Evolutionary conservation across 2,888 invertebrate species (phyloP), one percentile per base, ranked within the genome.

Genomic region (Nowickia ferox): DNA sequence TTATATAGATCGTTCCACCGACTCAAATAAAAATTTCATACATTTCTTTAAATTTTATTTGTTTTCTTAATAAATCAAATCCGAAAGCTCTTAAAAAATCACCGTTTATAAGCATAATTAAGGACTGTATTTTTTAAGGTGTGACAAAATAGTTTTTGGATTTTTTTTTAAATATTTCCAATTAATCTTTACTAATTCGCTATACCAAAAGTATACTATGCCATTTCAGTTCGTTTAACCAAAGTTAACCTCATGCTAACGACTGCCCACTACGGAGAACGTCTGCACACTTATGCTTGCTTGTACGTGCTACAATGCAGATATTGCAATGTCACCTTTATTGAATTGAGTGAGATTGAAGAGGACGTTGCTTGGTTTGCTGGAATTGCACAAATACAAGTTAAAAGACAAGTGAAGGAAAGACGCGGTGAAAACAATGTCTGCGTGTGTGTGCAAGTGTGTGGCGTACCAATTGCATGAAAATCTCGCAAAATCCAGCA

Each of bases 321-420:
- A 72, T 66, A 77, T 22, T 42, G 77, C 38, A 42, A 71, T 59
- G 59, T 77, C 77, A 59, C 57, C 57, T 72, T 72, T 44, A 77
- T 72, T 66, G 66, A 83, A 83, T 77, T 83, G 68, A 63, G 40
- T 46, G 19, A 61, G 13, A 75, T 75, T 81, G 69, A 76, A 65
- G 71, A 83, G 76, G 82, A 65, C 76, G 63, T 57, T 74, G 66
- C 57, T 51, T 42, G 72, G 65, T 80, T 40, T 48, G 74, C 51
- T 74, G 57, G 51, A 66, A 80, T 57, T 74, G 57, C 44, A 13
- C 17, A 59, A 77, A 68, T 44, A 69, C 68, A 66, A 72, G 40
- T 15, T 59, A 61, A 61, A 61, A 68, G 22, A 42, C 13, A 46
- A 30, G 19, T 44, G 61, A 8, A 9, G 22, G 72, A 55, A 59